Evolutionary conservation across 1,140 invertebrate species (phyloP).

Genomic region (Ptiloglossa arizonensis): DNA sequence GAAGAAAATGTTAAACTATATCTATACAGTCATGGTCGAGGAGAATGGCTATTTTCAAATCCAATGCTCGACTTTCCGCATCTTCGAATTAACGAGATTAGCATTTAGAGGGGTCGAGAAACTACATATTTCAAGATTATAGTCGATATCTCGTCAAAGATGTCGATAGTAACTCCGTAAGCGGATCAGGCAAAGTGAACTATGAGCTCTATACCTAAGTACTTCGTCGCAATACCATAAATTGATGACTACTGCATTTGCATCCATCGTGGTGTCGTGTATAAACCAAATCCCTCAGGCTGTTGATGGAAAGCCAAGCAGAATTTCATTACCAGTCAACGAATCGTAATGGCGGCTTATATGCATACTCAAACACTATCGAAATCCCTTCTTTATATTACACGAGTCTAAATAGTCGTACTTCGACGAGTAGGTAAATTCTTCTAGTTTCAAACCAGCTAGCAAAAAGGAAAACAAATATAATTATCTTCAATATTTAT

Average conservation of each 20-base stretch:
- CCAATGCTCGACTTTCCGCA: background rate
- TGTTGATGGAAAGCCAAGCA: slow-evolving; percentile 35
- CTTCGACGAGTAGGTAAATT: no score
- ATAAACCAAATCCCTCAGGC: slow-evolving; percentile 45
- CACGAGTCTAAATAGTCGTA: background rate
- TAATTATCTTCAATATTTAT: no score
- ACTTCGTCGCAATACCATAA: slow-evolving; percentile 58
- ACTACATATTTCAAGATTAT: slow-evolving; percentile 3
- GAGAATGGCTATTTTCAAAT: no score
- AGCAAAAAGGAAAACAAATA: no score
- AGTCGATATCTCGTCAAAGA: slow-evolving; percentile 28
- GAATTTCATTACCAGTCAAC: slow-evolving; percentile 33
- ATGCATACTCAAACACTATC: background rate
- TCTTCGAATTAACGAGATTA: background rate
- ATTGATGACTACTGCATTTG: slow-evolving; percentile 59
- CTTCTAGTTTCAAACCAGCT: no score
- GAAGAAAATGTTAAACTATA: no score
- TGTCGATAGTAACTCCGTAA: slow-evolving; percentile 35
- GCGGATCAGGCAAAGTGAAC: slow-evolving; percentile 55
- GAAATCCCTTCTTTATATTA: background rate
- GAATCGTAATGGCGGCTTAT: slow-evolving; percentile 13
- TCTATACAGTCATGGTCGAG: no score
- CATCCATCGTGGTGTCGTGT: slow-evolving; percentile 43
- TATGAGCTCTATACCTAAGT: slow-evolving; percentile 55
- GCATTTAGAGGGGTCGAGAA: background rate